phyloP scores from a whole-genome alignment of 2,113 vertebrate genomes.

The Camelus bactrianus region DNA sequence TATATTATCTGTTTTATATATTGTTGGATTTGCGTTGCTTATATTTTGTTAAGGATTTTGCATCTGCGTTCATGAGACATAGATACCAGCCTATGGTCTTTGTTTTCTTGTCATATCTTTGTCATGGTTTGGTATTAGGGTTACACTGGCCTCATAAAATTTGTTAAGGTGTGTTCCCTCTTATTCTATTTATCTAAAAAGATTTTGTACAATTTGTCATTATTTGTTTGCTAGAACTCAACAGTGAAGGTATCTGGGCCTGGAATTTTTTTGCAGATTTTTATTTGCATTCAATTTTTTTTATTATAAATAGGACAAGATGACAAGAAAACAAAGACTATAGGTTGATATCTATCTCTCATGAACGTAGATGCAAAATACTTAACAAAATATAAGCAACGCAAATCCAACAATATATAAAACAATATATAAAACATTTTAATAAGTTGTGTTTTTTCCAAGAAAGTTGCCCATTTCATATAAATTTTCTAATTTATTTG shows the following conservation, averaged over 20 bases:
- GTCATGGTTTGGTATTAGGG: background rate
- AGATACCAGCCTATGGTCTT: background rate
- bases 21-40: background rate
- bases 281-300: background rate
- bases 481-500: conserved; percentile 2
- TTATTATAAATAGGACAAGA: background rate
- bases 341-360: background rate
- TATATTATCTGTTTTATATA: background rate
- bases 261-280: conserved; percentile 19
- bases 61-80: background rate
- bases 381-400: background rate
- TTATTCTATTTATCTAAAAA: background rate
- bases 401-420: background rate
- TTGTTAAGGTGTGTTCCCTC: background rate
- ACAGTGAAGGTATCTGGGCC: background rate
- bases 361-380: background rate
- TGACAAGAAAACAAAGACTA: background rate
- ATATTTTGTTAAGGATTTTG: background rate
- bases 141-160: background rate
- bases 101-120: background rate
- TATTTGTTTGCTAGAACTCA: background rate
- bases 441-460: background rate
- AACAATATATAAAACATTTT: background rate
- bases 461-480: background rate
- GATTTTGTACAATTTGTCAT: background rate